Percentiles rank a stretch among this genome's conserved stretches.
phyloP scores from a whole-genome alignment of 1,140 invertebrate genomes.

The Chironomus striatipennis region DNA sequence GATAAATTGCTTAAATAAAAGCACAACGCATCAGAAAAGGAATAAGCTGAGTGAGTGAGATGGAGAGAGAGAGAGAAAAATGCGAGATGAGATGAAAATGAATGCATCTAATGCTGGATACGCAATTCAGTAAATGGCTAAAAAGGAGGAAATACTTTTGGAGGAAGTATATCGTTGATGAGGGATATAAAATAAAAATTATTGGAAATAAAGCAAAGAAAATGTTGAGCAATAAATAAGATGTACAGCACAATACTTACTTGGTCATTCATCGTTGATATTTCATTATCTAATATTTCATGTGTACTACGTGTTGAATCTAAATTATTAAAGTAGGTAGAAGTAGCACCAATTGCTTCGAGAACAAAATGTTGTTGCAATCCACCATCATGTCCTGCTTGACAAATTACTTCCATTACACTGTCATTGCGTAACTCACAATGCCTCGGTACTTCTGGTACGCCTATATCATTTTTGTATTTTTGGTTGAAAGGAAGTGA shows the following conservation, averaged over 20 bases:
- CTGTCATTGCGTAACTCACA: conserved; percentile 59
- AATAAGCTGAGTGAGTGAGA: too few species aligned
- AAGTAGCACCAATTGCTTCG: conserved; percentile 60
- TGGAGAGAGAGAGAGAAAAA: background rate
- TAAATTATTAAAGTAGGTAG: conserved; percentile 37
- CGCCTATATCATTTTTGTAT: conserved; percentile 42
- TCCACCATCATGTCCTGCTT: conserved; percentile 70
- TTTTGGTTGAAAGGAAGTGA: too few species aligned
- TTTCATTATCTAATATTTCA: conserved; percentile 48
- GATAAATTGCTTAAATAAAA: conserved; percentile 17
- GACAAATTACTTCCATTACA: conserved; percentile 61
- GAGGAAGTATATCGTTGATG: background rate
- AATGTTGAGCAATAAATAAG: too few species aligned
- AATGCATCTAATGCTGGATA: too few species aligned
- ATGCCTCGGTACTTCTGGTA: conserved; percentile 58
- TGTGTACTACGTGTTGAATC: conserved; percentile 35
- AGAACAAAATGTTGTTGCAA: conserved; percentile 72
- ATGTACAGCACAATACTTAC: conserved; percentile 34
- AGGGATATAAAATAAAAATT: too few species aligned
- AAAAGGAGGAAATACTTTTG: background rate
- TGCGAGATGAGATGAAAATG: background rate
- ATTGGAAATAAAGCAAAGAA: background rate
- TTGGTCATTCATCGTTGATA: conserved; percentile 49
- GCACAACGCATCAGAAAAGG: background rate
- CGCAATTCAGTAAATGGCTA: background rate